Base-by-base conservation (phyloP, 2,113 vertebrate species). In the Corythaixoides concolor region DNA sequence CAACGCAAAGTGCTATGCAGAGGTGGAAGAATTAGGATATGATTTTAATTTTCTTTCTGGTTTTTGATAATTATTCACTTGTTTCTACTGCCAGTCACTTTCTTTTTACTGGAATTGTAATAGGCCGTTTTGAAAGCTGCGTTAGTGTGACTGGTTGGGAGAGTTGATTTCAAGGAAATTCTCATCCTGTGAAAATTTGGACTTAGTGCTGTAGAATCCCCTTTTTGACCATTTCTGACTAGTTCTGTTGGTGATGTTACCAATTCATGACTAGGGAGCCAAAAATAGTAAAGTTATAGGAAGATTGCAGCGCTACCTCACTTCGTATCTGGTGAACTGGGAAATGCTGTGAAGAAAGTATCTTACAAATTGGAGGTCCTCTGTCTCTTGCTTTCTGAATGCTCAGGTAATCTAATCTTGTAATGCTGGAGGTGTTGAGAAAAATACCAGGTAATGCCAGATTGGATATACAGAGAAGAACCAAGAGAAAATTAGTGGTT, bases 11-110 rank as follows among this genome's bases (percentile, higher is more conserved):
- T 73, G 64, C 53, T 85, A 3, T 91, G 80, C 79, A 88, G 85
- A 77, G 91, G 85, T 85, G 64, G 84, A 85, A 81, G 91, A 93
- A 91, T 91, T 77, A 77, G 68, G 18, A 6, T 81, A 80, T 63
- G 19, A 52, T 68, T 47, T 91, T 58, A 72, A 47, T 81, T 93
- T 88, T 85, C 53, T 84, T 88, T 88, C 37, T 84, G 32, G 4
- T 50, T 88, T 79, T 79, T 85, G 32, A 49, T 69, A 60, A 68
- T 58, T 79, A 60, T 72, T 91, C 45, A 45, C n/a, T 81, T 85
- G 47, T 52, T 85, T 88, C 41, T 85, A 10, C 26, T 95, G 60
- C 32, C 69, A 72, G n/a, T 76, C 53, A 81, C 22, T 68, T 75
- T 45, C 47, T 75, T 67, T 73, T 37, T 39, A 30, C 22, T 62